Conservation (phyloP, 2,888 invertebrate species). For the Epinotia demarniana region DNA sequence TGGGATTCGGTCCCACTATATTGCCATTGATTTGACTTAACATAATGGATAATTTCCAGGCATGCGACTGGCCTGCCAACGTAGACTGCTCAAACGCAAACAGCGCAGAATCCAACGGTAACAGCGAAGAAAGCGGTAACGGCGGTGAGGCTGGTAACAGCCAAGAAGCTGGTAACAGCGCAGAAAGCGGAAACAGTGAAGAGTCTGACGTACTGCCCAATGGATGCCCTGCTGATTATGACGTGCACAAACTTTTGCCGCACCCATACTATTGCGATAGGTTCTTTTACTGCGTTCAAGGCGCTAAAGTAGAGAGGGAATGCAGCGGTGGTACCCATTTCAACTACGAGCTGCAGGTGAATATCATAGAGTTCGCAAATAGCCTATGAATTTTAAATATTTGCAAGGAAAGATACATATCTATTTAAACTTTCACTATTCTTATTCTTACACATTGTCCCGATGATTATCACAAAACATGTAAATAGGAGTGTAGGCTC, state of each 20-base stretch:
- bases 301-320: too few species aligned
- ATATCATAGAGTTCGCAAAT: too few species aligned
- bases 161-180: neutral
- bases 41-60: slow-evolving; percentile 39
- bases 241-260: slow-evolving; percentile 50
- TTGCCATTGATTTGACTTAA: neutral
- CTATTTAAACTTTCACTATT: too few species aligned
- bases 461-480: too few species aligned
- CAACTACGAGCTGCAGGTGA: too few species aligned
- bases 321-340: too few species aligned
- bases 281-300: too few species aligned
- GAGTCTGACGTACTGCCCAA: slow-evolving; percentile 42
- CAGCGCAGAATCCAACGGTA: slow-evolving; percentile 24
- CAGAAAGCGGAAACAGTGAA: neutral
- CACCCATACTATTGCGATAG: too few species aligned
- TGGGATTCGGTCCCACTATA: neutral
- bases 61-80: slow-evolving; percentile 53
- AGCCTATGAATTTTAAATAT: too few species aligned
- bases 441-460: too few species aligned
- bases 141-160: slow-evolving; percentile 27
- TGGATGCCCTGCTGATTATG: slow-evolving; percentile 52
- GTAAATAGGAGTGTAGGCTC: too few species aligned
- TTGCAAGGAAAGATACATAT: too few species aligned
- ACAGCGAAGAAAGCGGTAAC: slow-evolving; percentile 30
- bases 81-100: slow-evolving; percentile 46